Conservation (phyloP, 2,113 vertebrate species). For the Calidris pygmaea region DNA sequence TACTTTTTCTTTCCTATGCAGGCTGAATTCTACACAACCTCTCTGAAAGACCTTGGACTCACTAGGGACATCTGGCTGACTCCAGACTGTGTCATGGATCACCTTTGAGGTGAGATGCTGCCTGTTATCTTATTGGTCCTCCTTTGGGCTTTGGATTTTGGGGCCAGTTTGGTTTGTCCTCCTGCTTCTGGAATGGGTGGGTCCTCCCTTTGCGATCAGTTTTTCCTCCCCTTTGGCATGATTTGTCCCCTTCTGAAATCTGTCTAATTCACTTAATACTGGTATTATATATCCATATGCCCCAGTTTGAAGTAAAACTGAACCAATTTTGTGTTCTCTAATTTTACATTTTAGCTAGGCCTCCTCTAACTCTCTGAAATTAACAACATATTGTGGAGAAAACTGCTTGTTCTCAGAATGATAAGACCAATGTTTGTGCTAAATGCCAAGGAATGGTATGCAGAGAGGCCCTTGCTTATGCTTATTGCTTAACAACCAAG, state of each 20-base stretch:
- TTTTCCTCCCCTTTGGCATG: neutral
- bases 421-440: too few species aligned
- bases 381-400: too few species aligned
- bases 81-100: neutral
- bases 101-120: neutral
- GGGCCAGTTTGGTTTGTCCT: neutral
- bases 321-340: too few species aligned
- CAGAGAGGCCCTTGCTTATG: too few species aligned
- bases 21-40: neutral
- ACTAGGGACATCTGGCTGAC: rapidly evolving
- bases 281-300: neutral
- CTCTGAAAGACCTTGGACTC: neutral
- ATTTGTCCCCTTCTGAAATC: neutral
- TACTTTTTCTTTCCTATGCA: neutral
- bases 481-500: too few species aligned
- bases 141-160: neutral
- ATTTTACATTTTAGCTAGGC: too few species aligned
- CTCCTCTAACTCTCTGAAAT: too few species aligned
- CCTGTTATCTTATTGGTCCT: neutral
- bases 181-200: neutral
- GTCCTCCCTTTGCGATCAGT: neutral
- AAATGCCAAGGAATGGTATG: too few species aligned
- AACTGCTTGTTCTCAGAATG: too few species aligned
- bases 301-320: too few species aligned
- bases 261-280: neutral